Evolutionary conservation across 2,797 vertebrate genomes (phyloP).

Genomic region (Anableps anableps): DNA sequence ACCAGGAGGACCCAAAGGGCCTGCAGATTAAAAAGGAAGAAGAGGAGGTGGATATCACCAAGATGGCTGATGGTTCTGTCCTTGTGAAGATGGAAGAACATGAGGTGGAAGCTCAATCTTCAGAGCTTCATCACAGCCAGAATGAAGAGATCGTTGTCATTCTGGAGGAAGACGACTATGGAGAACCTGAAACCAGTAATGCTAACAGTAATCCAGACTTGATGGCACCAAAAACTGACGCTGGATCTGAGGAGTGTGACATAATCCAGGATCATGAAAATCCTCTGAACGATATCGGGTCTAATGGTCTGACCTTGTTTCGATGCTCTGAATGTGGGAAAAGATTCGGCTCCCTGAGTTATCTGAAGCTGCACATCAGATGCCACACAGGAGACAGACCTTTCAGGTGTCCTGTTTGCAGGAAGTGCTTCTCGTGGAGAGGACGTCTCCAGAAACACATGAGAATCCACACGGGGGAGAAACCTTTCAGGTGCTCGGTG

Average conservation of each 20-base stretch:
- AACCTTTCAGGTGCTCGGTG: slow-evolving; percentile 17
- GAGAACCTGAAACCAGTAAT: background rate
- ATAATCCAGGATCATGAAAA: background rate
- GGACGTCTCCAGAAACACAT: slow-evolving; percentile 25
- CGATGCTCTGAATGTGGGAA: slow-evolving; percentile 2
- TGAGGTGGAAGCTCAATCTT: background rate
- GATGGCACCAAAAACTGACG: background rate
- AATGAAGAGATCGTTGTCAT: background rate
- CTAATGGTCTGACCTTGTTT: background rate
- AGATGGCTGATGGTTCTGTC: background rate
- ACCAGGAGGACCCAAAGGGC: background rate
- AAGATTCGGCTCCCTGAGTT: slow-evolving; percentile 1
- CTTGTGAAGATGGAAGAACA: background rate
- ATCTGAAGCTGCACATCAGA: slow-evolving; percentile 7
- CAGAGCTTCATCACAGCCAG: background rate
- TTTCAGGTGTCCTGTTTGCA: slow-evolving; percentile 12
- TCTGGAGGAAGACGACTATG: slow-evolving; percentile 6
- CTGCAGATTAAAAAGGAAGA: slow-evolving; percentile 21
- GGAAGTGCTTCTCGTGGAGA: slow-evolving; percentile 26
- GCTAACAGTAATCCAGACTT: background rate
- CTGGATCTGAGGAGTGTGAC: background rate
- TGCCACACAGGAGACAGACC: slow-evolving; percentile 18
- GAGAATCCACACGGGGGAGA: slow-evolving; percentile 24
- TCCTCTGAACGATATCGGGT: background rate
- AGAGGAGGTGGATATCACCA: slow-evolving; percentile 8